These are phyloP conservation scores for Margaritifera margaritifera DNA, from an alignment of 2,888 invertebrate genomes.

Conservation along the genomic window DNA sequence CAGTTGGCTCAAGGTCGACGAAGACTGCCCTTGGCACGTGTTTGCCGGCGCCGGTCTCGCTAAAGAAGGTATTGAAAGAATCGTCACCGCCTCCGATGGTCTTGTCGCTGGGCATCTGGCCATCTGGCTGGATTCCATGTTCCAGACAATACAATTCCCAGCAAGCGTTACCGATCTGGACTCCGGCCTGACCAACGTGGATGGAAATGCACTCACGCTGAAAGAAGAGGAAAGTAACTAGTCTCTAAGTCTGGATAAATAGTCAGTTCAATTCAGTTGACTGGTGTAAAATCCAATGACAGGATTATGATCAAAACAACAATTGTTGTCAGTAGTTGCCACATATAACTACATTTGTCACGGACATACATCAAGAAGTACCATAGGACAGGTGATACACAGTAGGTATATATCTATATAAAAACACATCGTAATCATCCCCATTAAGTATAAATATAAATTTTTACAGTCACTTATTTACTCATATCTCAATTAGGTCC, in stretches of 20 bases:
- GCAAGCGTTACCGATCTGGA: slow-evolving; percentile 36
- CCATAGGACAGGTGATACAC: no score
- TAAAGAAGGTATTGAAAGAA: slow-evolving; percentile 86
- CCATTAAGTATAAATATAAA: no score
- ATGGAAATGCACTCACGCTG: slow-evolving; percentile 33
- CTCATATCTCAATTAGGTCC: no score
- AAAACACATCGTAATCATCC: no score
- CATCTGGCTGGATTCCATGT: slow-evolving; percentile 73
- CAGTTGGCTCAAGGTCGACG: slow-evolving; percentile 96
- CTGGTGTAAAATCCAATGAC: no score
- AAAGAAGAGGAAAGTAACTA: not conserved
- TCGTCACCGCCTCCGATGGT: slow-evolving; percentile 81
- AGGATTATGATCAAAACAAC: no score
- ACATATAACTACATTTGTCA: no score
- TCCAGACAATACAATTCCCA: slow-evolving; percentile 37
- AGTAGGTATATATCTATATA: no score
- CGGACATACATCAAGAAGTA: no score
- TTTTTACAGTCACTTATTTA: no score
- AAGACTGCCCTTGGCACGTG: slow-evolving; percentile 94
- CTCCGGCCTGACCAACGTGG: slow-evolving; percentile 35
- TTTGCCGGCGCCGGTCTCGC: slow-evolving; percentile 94
- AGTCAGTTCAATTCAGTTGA: no score
- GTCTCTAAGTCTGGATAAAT: not conserved
- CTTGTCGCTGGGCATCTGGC: slow-evolving; percentile 83
- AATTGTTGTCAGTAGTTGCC: no score